Evolutionary conservation across 2,888 invertebrate species (phyloP).

Genomic region (Callimorpha dominula): DNA sequence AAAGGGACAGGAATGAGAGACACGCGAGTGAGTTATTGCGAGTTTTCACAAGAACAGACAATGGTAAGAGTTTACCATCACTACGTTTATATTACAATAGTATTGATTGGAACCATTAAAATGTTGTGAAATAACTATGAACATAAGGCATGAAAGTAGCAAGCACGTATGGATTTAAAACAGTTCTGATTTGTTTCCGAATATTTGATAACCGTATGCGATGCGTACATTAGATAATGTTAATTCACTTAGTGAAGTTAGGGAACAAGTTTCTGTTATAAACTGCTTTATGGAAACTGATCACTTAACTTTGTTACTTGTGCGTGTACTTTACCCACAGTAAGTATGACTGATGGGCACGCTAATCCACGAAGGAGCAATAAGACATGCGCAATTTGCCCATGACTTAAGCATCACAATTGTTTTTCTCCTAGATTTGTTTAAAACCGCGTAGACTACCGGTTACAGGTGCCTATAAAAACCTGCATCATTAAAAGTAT

Average conservation of each 20-base stretch:
- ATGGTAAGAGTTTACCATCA: neutral
- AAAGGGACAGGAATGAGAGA: neutral
- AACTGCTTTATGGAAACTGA: constrained; percentile 4
- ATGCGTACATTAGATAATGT: neutral
- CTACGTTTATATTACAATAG: no score
- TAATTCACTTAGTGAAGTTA: constrained; percentile 2
- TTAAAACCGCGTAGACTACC: neutral
- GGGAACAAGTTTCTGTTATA: neutral
- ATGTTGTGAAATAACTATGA: neutral
- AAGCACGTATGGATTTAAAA: no score
- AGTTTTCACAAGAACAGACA: neutral
- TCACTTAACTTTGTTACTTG: neutral
- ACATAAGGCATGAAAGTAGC: no score
- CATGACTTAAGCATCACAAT: neutral
- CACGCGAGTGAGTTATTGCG: neutral
- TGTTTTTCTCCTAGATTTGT: neutral
- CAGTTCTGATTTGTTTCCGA: no score
- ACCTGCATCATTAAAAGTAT: no score
- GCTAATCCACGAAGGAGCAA: neutral
- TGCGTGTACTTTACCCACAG: neutral
- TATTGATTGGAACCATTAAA: neutral
- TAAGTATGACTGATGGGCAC: neutral
- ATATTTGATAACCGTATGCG: neutral
- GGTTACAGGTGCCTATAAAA: no score
- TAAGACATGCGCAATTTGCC: neutral